Evolutionary conservation across 35 echinoderm and acorn worm genomes (phyloP), one percentile per base, ranked within the genome.

Genomic region (Patiria miniata): DNA sequence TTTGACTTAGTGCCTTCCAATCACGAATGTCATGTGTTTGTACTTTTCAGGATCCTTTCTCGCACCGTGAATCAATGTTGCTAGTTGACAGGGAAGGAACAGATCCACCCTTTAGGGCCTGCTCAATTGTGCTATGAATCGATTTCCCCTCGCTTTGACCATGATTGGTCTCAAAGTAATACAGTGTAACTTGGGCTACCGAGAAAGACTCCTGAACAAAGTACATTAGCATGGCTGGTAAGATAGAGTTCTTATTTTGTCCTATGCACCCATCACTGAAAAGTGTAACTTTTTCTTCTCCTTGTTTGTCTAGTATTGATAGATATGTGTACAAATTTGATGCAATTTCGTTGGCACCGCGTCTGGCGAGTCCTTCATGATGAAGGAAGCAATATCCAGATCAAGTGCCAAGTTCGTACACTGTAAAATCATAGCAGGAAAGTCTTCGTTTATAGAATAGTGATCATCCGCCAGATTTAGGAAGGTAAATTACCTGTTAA

Each of bases 331-430:
- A 28, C n/a, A 83, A 26, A 54, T 58, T 54, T 8, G 61, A 40
- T 18, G 78, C 32, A 5, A 80, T 39, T 39, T 80, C 32, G 36
- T 39, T 36, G 6, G 78, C 78, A 21, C 38, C 78, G 8, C 78
- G 36, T 40, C 36, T 80, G 2, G 78, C 40, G 2, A 80, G 2
- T 32, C 23, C 19, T 39, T 80, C 78, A 80, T 80, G 32, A 39
- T 21, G 40, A 32, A 80, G 78, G 38, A 37, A 90, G 88, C 88
- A 90, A 34, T 36, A 23, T 2, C 88, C 88, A 9, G 68, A 58
- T 36, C 73, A 17, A 40, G 23, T 78, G 1, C 23, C 81, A 2
- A 91, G 36, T 5, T 79, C 40, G 36, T 52, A 80, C 0, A 88
- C 3, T 37, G 44, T 80, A 44, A 79, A 80, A 80, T 79, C 36